phyloP scores from a whole-genome alignment of 2,797 vertebrate genomes.

The Coreius guichenoti region DNA sequence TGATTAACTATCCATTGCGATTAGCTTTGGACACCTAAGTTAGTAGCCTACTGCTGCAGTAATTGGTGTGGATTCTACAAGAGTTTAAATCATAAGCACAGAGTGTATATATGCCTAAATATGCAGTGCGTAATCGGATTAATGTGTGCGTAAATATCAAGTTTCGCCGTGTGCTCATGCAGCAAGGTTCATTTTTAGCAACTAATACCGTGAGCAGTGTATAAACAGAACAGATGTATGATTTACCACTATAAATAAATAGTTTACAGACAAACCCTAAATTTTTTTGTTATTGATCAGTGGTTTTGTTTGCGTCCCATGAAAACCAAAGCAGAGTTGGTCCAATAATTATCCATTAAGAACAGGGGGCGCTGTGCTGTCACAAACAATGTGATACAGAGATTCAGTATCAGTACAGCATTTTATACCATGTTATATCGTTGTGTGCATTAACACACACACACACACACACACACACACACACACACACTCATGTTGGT shows the following conservation, averaged over 20 bases:
- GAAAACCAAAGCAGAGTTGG: not conserved
- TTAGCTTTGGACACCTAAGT: not conserved
- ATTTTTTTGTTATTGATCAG: not conserved
- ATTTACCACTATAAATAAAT: not conserved
- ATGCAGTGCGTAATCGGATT: constrained; percentile 33
- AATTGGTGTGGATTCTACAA: not conserved
- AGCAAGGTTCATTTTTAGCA: not conserved
- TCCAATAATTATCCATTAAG: not conserved
- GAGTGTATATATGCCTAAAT: not conserved
- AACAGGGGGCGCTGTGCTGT: constrained; percentile 56
- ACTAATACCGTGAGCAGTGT: not conserved
- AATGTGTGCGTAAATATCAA: constrained; percentile 34
- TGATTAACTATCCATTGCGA: not conserved
- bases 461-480: not conserved
- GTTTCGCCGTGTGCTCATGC: not conserved
- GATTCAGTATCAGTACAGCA: not conserved
- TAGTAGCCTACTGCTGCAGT: not conserved
- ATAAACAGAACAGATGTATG: not conserved
- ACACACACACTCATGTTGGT: no score
- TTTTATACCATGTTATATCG: not conserved
- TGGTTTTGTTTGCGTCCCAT: not conserved
- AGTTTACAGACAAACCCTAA: not conserved
- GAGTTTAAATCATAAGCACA: not conserved
- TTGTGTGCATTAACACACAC: not conserved
- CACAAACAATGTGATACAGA: constrained; percentile 13